Evolutionary conservation across 1,140 invertebrate species (phyloP), one percentile per base, ranked within the genome.

Genomic region (Cyrtorhinus lividipennis): DNA sequence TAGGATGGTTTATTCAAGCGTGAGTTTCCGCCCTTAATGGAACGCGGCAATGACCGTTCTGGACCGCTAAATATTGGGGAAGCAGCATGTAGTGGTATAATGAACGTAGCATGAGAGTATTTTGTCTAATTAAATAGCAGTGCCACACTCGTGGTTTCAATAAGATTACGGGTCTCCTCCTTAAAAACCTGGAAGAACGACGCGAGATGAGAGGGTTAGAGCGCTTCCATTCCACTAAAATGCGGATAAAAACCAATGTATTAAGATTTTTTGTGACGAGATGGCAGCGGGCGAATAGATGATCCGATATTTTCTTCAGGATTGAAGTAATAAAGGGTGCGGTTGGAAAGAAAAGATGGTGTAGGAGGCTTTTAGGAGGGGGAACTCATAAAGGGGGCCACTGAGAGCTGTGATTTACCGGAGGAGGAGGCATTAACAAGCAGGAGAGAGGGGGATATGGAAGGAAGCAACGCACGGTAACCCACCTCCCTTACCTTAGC

Each of bases 351-450:
- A 53, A 5, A 5, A 5, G 48, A 5, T 15, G 20, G 20, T 5
- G 48, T 53, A 53, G 20, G 18, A 22, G 48, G 12, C 48, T 20
- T 20, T 10, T 20, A 22, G 18, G 20, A 53, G 48, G 48, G 20
- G 20, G 48, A 53, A 53, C 48, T 53, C 48, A 53, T 53, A 53
- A 53, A 53, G 18, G 48, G 48, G 20, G 48, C 48, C 48, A 20
- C 48, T 53, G 48, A 53, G 20, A 53, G 48, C 48, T 53, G 48
- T 53, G 48, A 53, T 53, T 53, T 53, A 53, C 48, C 18, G 48
- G 20, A 53, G 48, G 20, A 53, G 48, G 48, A 53, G 48, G 48
- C 48, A 53, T 53, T 53, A 53, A 53, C 10, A 53, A 10, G 20
- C 5, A 53, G 48, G 48, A 15, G 30, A 53, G 48, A 5, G 8